phyloP scores from a whole-genome alignment of 2,113 vertebrate genomes.

The Microtus pennsylvanicus region DNA sequence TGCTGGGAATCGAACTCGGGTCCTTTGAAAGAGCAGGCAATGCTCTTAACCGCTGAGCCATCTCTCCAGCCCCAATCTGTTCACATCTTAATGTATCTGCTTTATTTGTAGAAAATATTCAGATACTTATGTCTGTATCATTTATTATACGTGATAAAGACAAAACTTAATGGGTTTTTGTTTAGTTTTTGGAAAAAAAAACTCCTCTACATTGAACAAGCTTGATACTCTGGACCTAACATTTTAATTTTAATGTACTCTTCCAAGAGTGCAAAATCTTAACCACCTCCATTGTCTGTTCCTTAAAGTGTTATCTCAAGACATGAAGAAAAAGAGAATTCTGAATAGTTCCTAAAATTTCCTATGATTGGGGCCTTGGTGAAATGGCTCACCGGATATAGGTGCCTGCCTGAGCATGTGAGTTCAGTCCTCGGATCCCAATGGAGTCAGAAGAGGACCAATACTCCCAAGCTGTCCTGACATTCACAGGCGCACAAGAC shows the following conservation, averaged over 20 bases:
- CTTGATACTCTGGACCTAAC: neutral
- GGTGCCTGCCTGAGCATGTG: neutral
- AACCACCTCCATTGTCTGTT: slow-evolving; percentile 2
- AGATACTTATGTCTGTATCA: slow-evolving; percentile 35
- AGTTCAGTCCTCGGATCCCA: neutral
- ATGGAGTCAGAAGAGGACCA: neutral
- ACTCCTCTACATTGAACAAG: neutral
- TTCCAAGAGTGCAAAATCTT: slow-evolving; percentile 23
- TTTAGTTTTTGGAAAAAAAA: neutral
- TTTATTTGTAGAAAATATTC: slow-evolving; percentile 59
- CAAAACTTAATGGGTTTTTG: neutral
- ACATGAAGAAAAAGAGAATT: slow-evolving; percentile 47
- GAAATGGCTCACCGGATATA: neutral
- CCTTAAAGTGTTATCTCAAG: slow-evolving; percentile 37
- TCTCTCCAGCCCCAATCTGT: slow-evolving; percentile 5
- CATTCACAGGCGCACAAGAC: neutral
- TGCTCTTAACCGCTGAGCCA: no score
- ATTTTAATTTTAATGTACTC: neutral
- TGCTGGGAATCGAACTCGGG: no score
- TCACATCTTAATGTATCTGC: slow-evolving; percentile 39
- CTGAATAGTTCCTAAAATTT: slow-evolving; percentile 35
- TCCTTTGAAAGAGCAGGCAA: no score
- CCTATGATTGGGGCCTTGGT: neutral
- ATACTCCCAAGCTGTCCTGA: neutral
- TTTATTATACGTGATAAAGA: slow-evolving; percentile 38